Percentiles rank a stretch among this genome's conserved stretches.
phyloP scores from a whole-genome alignment of 2,888 invertebrate species.

The Emmelina monodactyla region DNA sequence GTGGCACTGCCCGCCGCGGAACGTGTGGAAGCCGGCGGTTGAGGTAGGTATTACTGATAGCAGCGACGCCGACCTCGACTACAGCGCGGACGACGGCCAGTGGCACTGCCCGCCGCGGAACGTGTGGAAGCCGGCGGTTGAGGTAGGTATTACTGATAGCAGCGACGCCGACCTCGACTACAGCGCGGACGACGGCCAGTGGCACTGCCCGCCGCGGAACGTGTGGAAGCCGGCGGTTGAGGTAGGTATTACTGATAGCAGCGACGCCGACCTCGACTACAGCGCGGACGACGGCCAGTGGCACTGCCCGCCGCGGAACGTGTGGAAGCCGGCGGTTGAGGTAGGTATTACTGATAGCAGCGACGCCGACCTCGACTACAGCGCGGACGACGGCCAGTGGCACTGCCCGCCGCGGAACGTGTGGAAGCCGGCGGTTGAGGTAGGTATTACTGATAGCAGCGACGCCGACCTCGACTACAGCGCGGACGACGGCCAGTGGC shows the following conservation, averaged over 20 bases:
- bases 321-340: slow-evolving; percentile 37
- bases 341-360: slow-evolving; percentile 57
- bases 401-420: slow-evolving; percentile 39
- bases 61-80: slow-evolving; percentile 53
- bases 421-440: slow-evolving; percentile 38
- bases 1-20: slow-evolving; percentile 36
- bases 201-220: slow-evolving; percentile 37
- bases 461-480: slow-evolving; percentile 54
- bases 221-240: slow-evolving; percentile 39
- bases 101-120: slow-evolving; percentile 38
- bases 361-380: slow-evolving; percentile 50
- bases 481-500: slow-evolving; percentile 46
- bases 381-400: slow-evolving; percentile 47
- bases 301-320: slow-evolving; percentile 37
- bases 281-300: slow-evolving; percentile 49
- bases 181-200: slow-evolving; percentile 48
- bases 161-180: slow-evolving; percentile 55
- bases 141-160: slow-evolving; percentile 52
- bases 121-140: slow-evolving; percentile 38
- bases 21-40: slow-evolving; percentile 39
- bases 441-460: slow-evolving; percentile 55
- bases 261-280: slow-evolving; percentile 52
- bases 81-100: slow-evolving; percentile 50
- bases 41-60: slow-evolving; percentile 52
- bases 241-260: slow-evolving; percentile 54